Conservation (phyloP, 2,888 invertebrate species). For the Eupithecia dodoneata region DNA sequence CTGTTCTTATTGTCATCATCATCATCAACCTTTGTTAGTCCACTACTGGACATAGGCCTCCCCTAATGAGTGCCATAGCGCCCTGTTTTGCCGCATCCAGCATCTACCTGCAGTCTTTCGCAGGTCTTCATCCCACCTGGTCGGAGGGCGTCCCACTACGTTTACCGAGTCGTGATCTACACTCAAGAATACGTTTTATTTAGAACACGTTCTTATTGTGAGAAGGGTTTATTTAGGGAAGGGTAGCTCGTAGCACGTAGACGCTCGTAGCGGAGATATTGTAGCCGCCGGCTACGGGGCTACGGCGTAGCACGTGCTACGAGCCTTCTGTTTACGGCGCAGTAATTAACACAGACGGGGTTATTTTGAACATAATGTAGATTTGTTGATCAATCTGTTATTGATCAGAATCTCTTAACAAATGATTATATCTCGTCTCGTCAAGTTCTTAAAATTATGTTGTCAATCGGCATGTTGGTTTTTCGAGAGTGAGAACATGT, state of each 20-base stretch:
- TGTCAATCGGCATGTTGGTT: background rate
- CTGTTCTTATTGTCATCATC: no score
- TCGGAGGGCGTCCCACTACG: no score
- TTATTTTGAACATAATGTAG: background rate
- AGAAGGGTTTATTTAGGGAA: conserved; percentile 7
- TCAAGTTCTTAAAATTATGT: background rate
- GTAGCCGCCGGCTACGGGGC: conserved; percentile 1
- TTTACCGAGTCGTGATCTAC: no score
- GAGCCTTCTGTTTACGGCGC: background rate
- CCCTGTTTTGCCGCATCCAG: no score
- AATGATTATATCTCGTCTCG: background rate
- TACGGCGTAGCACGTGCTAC: conserved; percentile 5
- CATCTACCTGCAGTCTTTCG: no score
- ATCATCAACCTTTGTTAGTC: no score
- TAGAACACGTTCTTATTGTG: background rate
- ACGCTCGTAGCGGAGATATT: conserved; percentile 4
- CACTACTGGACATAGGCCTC: no score
- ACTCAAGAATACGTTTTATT: no score
- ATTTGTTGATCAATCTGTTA: background rate
- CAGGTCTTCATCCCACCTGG: no score
- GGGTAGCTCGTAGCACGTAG: conserved; percentile 2
- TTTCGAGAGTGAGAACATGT: no score
- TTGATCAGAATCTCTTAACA: background rate
- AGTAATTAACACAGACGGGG: background rate
- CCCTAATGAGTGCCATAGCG: no score